These are phyloP conservation scores for Furcifer pardalis DNA, from an alignment of 2,797 vertebrate genomes.

Conservation along the genomic window DNA sequence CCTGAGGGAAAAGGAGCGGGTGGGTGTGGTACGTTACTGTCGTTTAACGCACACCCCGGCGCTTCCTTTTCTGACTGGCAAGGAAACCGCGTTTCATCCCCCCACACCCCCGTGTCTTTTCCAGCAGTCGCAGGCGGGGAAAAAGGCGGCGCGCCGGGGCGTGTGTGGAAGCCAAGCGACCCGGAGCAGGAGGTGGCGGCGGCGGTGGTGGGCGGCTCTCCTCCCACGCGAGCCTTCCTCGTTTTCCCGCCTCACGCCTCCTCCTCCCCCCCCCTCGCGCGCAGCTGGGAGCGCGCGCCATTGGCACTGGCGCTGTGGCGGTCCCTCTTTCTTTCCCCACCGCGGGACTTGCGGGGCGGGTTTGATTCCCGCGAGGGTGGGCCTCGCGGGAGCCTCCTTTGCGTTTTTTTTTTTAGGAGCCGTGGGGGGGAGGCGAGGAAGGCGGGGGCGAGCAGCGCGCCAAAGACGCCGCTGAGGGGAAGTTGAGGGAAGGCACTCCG, in stretches of 20 bases:
- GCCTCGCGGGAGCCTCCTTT: no score
- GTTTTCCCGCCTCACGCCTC: not conserved
- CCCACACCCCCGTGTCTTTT: no score
- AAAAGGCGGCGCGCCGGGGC: conserved; percentile 43
- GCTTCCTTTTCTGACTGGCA: conserved; percentile 53
- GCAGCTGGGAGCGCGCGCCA: conserved; percentile 12
- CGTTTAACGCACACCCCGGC: conserved; percentile 65
- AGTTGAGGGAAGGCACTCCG: conserved; percentile 74
- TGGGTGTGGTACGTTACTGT: conserved; percentile 61
- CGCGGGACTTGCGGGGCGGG: no score
- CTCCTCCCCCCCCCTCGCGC: conserved; percentile 11
- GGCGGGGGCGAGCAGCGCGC: conserved; percentile 64
- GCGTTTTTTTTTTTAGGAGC: no score
- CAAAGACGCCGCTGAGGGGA: conserved; percentile 70
- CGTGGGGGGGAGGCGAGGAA: conserved; percentile 62
- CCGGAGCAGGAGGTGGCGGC: no score
- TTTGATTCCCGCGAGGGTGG: no score
- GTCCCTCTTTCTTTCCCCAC: conserved; percentile 46
- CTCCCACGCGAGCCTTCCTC: not conserved
- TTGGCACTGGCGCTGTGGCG: conserved; percentile 42
- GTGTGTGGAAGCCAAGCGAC: no score
- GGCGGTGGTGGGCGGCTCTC: conserved; percentile 33
- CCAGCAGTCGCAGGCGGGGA: conserved; percentile 44
- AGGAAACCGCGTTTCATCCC: conserved; percentile 6
- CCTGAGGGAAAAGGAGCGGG: conserved; percentile 37